A percentile compares a stretch with the other conserved stretches of the same genome.
phyloP scores from a whole-genome alignment of 2,113 vertebrate species.

The Orycteropus afer region DNA sequence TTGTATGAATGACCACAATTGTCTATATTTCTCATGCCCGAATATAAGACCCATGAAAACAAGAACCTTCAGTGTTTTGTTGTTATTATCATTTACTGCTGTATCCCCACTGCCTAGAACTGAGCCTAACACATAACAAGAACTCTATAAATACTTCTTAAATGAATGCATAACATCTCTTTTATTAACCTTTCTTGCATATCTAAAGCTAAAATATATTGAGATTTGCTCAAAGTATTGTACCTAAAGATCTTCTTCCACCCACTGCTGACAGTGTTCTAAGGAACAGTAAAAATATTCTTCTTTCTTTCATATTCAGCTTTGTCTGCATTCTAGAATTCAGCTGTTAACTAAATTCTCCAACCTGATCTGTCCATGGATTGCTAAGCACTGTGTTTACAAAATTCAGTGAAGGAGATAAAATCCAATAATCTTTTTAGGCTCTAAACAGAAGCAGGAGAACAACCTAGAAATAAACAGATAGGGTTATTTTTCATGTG shows the following conservation, averaged over 20 bases:
- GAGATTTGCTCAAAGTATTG: not conserved
- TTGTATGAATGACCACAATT: not conserved
- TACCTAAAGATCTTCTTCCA: conserved; percentile 15
- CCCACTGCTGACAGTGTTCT: conserved; percentile 35
- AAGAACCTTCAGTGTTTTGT: not conserved
- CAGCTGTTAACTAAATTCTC: conserved; percentile 36
- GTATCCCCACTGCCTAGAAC: not conserved
- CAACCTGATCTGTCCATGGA: conserved; percentile 18
- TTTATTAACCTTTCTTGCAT: not conserved
- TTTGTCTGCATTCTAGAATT: conserved; percentile 52
- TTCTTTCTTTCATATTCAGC: conserved; percentile 51
- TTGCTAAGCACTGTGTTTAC: conserved; percentile 40
- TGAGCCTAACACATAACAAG: not conserved
- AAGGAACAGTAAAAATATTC: conserved; percentile 55
- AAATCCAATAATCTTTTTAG: conserved; percentile 26
- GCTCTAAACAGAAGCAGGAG: conserved; percentile 39
- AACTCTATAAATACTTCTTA: not conserved
- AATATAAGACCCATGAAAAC: not conserved
- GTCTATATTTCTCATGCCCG: not conserved
- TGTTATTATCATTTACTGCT: not conserved
- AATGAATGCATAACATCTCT: not conserved
- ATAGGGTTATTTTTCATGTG: not conserved
- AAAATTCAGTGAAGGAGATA: not conserved
- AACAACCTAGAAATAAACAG: not conserved
- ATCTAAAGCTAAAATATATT: not conserved